Conservation (phyloP, 2,888 invertebrate species). For the Acrobasis repandana region DNA sequence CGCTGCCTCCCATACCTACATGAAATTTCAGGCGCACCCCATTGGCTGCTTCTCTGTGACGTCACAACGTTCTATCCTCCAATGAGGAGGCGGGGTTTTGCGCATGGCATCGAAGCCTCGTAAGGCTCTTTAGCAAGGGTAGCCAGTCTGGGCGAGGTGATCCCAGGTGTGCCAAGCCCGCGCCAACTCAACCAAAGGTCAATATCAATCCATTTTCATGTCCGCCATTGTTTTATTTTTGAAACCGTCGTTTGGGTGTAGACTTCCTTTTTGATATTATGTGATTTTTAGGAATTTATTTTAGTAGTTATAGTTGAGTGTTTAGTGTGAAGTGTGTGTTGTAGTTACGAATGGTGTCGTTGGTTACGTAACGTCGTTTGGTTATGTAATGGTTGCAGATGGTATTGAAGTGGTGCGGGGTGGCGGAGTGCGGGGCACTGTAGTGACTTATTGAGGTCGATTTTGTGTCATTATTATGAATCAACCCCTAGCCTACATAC, state of each 20-base stretch:
- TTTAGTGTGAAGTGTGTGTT: constrained; percentile 29
- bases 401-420: constrained; percentile 5
- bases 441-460: constrained; percentile 12
- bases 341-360: constrained; percentile 30
- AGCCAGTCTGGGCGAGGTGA: constrained; percentile 75
- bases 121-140: constrained; percentile 51
- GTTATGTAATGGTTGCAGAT: constrained; percentile 15
- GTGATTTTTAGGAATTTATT: constrained; percentile 28
- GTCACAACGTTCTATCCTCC: constrained; percentile 62
- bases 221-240: constrained; percentile 49
- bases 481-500: not conserved
- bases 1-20: constrained; percentile 68
- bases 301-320: constrained; percentile 33
- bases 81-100: constrained; percentile 54
- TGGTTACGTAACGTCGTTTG: constrained; percentile 18
- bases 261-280: constrained; percentile 31
- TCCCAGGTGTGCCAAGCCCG: constrained; percentile 77
- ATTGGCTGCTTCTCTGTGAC: constrained; percentile 68
- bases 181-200: constrained; percentile 65
- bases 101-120: constrained; percentile 68
- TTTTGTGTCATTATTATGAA: not conserved
- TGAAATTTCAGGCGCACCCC: constrained; percentile 65
- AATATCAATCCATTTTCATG: constrained; percentile 50
- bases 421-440: constrained; percentile 6
- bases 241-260: constrained; percentile 31